Evolutionary conservation across 1,140 invertebrate genomes (phyloP), one percentile per base, ranked within the genome.

Genomic region (Trichomalopsis sarcophagae): DNA sequence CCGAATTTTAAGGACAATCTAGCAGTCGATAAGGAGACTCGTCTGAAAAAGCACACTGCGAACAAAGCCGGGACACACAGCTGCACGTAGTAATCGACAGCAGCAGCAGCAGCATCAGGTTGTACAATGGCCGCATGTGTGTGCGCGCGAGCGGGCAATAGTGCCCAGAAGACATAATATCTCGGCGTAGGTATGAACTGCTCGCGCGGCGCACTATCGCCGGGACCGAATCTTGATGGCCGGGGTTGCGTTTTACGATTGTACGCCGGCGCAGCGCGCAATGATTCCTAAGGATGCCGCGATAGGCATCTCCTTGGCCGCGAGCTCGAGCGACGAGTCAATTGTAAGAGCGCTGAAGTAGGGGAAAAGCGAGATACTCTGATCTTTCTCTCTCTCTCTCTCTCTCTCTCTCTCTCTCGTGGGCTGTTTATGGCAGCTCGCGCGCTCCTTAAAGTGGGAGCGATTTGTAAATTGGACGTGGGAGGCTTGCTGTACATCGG

Each of bases 281-380:
- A 68, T 21, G 77, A 79, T 79, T 36, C 77, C 66, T 79, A 79
- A 79, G 77, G 55, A 79, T 79, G 21, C 55, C 21, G 55, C 55
- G 55, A 62, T 62, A 62, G 55, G 21, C 55, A 62, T 62, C 55
- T 21, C 9, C 21, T 62, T 62, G n/a, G 2, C 55, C 55, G 55
- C 55, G 55, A 62, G 55, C 55, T 21, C 55, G 11, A 17, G 55
- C 55, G 55, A 62, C 55, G 55, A 62, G 55, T 62, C 55, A 62
- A 62, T 62, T 62, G 55, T 62, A 17, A 21, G 55, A 17, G 55
- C 17, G 55, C 17, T 62, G 55, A 62, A n/a, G 55, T 62, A 62
- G 21, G 55, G 55, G 55, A 7, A 62, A 62, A n/a, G 21, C n/a
- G 55, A 62, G 55, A 62, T 62, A 17, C 4, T 17, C 13, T 11